Evolutionary conservation across 2,797 vertebrate species (phyloP).

Genomic region (Diceros bicornis): DNA sequence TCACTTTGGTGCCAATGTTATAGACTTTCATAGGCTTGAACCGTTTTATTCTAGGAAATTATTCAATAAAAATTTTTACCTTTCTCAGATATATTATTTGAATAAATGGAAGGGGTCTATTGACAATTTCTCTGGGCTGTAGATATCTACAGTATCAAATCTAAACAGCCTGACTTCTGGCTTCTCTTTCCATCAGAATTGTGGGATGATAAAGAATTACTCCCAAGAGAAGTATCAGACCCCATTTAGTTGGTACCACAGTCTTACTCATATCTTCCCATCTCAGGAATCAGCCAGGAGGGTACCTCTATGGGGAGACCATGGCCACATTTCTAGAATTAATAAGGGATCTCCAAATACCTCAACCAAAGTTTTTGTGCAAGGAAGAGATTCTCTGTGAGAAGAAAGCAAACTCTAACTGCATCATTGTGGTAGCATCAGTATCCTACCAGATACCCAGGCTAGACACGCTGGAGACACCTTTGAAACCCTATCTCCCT

Average conservation of each 20-base stretch:
- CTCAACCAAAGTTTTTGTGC: background rate
- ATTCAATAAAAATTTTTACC: background rate
- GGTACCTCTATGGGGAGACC: background rate
- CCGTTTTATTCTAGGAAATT: slow-evolving; percentile 9
- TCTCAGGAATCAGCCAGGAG: background rate
- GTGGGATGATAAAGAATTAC: background rate
- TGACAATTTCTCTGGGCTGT: background rate
- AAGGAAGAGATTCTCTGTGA: background rate
- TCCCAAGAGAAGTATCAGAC: background rate
- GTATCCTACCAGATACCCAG: background rate
- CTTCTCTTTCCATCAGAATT: background rate
- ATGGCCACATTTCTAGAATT: background rate
- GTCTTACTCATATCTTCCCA: background rate
- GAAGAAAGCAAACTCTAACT: background rate
- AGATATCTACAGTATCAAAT: background rate
- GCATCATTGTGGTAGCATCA: background rate
- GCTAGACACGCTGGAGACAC: no score
- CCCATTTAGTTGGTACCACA: background rate
- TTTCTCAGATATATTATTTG: background rate
- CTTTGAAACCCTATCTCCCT: background rate
- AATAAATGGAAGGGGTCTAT: background rate
- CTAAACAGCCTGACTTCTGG: background rate
- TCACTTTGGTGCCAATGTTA: background rate
- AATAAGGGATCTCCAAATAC: background rate
- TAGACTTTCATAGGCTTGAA: background rate